A percentile compares a stretch with the other conserved stretches of the same genome.
These are phyloP conservation scores for Chelonia mydas DNA, from an alignment of 2,797 vertebrate species.

Conservation along the genomic window DNA sequence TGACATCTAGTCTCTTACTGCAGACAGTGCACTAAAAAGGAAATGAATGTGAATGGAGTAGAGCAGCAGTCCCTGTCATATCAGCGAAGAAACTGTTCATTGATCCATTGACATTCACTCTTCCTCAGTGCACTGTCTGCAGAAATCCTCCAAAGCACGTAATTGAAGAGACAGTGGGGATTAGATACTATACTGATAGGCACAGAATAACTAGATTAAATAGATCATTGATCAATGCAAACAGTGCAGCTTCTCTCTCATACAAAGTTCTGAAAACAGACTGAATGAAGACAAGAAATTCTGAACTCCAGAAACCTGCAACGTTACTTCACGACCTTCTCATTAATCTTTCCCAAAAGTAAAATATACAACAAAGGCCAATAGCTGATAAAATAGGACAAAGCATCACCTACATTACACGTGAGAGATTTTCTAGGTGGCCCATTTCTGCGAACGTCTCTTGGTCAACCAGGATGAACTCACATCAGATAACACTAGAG, in stretches of 20 bases:
- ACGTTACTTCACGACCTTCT: not conserved
- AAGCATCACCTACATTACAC: not conserved
- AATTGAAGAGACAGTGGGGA: not conserved
- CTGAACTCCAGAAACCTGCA: not conserved
- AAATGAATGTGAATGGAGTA: not conserved
- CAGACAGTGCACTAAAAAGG: not conserved
- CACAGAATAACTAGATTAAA: not conserved
- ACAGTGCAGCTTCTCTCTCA: not conserved
- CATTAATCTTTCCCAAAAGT: not conserved
- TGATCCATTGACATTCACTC: not conserved
- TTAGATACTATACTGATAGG: rapidly evolving
- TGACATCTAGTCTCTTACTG: not conserved
- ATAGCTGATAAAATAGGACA: not conserved
- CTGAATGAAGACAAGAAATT: not conserved
- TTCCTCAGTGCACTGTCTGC: not conserved
- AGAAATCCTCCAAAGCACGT: not conserved
- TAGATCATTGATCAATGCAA: not conserved
- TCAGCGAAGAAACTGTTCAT: not conserved
- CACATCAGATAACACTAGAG: not conserved
- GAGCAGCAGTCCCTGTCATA: not conserved
- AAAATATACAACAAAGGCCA: not conserved
- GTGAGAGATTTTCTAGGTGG: not conserved
- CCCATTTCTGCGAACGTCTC: not conserved
- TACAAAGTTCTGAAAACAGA: not conserved
- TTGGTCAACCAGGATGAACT: not conserved